Conservation (phyloP, 1,140 invertebrate genomes). For the Arion vulgaris region DNA sequence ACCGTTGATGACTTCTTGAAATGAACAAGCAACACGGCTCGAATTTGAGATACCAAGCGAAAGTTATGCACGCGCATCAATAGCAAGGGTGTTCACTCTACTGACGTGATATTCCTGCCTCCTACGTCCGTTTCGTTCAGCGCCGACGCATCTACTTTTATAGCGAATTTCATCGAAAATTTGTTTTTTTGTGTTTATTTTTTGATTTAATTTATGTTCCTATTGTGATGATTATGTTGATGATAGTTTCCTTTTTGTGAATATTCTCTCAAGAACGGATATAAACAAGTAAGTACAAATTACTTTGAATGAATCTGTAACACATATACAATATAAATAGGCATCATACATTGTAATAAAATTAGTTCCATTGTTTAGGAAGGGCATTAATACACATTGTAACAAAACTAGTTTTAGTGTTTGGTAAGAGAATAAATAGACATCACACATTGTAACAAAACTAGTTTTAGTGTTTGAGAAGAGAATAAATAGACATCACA, state of each 20-base stretch:
- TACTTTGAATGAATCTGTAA: too few relatives aligned
- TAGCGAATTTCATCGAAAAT: not conserved
- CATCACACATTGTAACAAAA: too few relatives aligned
- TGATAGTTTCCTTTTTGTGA: not conserved
- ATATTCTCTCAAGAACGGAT: not conserved
- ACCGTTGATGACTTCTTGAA: not conserved
- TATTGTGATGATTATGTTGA: not conserved
- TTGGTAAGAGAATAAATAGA: too few relatives aligned
- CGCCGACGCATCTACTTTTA: not conserved
- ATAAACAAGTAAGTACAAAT: not conserved
- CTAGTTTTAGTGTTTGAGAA: too few relatives aligned
- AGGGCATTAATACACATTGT: too few relatives aligned
- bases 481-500: too few relatives aligned
- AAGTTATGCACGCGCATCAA: slow-evolving; percentile 3
- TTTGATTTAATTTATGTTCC: not conserved
- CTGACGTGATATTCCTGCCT: not conserved
- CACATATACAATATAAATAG: too few relatives aligned
- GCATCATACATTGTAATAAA: too few relatives aligned
- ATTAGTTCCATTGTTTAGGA: too few relatives aligned
- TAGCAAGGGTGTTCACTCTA: not conserved
- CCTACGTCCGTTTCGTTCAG: not conserved
- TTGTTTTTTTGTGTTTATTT: not conserved
- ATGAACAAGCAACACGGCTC: not conserved
- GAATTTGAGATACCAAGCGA: not conserved
- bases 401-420: too few relatives aligned